These are phyloP conservation scores for Leptinotarsa rubiginosa DNA, from an alignment of 2,888 invertebrate genomes.

Conservation along the genomic window DNA sequence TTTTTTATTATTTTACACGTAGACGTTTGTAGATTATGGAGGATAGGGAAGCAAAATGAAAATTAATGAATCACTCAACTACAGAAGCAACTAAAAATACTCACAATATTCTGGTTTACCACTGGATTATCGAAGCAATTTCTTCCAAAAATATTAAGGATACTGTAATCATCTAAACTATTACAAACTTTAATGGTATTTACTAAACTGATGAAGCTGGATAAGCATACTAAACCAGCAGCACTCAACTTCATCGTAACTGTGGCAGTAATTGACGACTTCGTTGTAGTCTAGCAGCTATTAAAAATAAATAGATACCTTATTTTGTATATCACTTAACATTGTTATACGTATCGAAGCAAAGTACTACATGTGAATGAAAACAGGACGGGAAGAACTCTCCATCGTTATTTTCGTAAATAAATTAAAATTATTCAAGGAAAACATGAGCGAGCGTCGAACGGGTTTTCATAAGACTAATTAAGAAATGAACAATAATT, in stretches of 20 bases:
- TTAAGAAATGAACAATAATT: not conserved
- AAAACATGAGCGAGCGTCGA: not conserved
- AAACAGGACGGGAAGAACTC: not conserved
- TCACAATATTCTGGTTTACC: slow-evolving; percentile 3
- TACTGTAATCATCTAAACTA: not conserved
- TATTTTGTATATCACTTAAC: not conserved
- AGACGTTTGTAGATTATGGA: too few species aligned
- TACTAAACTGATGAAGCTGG: not conserved
- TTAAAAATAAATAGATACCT: not conserved
- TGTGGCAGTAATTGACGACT: not conserved
- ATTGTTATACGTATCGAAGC: not conserved
- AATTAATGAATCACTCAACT: not conserved
- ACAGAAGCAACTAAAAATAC: not conserved
- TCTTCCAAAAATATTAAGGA: not conserved
- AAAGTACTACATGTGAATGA: too few species aligned
- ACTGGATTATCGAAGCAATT: slow-evolving; percentile 8
- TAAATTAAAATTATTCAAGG: not conserved
- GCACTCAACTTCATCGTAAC: not conserved
- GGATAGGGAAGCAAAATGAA: too few species aligned
- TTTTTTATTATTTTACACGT: too few species aligned
- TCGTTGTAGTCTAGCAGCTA: not conserved
- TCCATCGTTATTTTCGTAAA: not conserved
- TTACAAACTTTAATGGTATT: not conserved
- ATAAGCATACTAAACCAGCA: not conserved
- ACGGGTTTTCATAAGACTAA: not conserved